A percentile compares a stretch with the other conserved stretches of the same genome.
Evolutionary conservation across 2,888 invertebrate genomes (phyloP).

Genomic region (Seira sanloemensis): DNA sequence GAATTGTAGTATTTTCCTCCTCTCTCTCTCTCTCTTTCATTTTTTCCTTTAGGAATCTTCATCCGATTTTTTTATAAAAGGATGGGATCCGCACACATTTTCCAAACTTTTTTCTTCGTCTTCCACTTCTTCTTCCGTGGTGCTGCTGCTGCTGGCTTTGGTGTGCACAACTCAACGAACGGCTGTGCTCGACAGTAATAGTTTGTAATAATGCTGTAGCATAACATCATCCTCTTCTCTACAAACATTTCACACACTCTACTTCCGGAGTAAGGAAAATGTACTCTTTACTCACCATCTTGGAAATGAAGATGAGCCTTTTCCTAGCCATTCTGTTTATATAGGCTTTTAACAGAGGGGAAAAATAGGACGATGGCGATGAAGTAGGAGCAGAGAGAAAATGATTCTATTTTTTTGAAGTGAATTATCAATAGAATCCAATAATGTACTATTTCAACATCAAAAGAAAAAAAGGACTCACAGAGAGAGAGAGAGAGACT

Average conservation of each 20-base stretch:
- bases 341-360: background rate
- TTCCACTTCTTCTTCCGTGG: slow-evolving; percentile 1
- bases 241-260: background rate
- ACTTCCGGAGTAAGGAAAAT: background rate
- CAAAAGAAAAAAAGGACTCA: background rate
- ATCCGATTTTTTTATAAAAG: background rate
- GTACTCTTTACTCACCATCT: background rate
- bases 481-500: too few relatives aligned
- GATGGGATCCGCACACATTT: background rate
- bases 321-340: background rate
- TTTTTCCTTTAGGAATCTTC: slow-evolving; percentile 23
- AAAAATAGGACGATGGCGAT: background rate
- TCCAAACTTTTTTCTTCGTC: background rate
- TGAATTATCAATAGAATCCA: slow-evolving; percentile 21
- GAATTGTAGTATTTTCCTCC: background rate
- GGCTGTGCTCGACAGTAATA: slow-evolving; percentile 40
- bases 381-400: background rate
- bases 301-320: background rate
- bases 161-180: background rate
- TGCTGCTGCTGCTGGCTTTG: too few relatives aligned
- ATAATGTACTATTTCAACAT: background rate
- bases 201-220: slow-evolving; percentile 16
- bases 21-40: slow-evolving; percentile 16
- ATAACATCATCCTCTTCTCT: background rate
- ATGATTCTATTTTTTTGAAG: slow-evolving; percentile 42